phyloP scores from a whole-genome alignment of 2,888 invertebrate species.

The Cartodere bifasciata region DNA sequence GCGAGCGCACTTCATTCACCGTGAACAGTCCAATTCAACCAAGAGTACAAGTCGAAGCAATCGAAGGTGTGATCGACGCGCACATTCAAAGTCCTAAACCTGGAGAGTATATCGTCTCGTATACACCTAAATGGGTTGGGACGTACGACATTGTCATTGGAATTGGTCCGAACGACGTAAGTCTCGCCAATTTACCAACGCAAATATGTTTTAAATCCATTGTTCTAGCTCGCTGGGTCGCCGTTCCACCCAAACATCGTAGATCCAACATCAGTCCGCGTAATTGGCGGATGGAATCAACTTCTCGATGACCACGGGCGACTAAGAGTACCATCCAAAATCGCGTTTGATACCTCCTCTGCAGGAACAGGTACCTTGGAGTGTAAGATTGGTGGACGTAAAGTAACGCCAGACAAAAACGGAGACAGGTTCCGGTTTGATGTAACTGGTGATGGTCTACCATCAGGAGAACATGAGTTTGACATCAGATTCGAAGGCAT shows the following conservation, averaged over 20 bases:
- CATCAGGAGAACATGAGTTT: conserved; percentile 61
- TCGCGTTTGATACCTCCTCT: conserved; percentile 77
- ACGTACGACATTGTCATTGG: conserved; percentile 77
- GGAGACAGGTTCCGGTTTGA: conserved; percentile 36
- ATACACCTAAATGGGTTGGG: conserved; percentile 84
- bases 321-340: conserved; percentile 59
- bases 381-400: conserved; percentile 51
- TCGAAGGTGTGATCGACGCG: conserved; percentile 46
- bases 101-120: conserved; percentile 81
- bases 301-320: conserved; percentile 62
- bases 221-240: conserved; percentile 38
- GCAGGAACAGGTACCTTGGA: conserved; percentile 79
- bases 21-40: conserved; percentile 49
- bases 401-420: conserved; percentile 36
- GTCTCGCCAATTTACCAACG: conserved; percentile 13
- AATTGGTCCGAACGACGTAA: conserved; percentile 33
- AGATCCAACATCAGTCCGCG: conserved; percentile 55
- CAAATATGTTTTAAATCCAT: conserved; percentile 4
- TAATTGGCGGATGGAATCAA: conserved; percentile 82
- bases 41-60: conserved; percentile 45
- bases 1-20: conserved; percentile 58
- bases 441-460: conserved; percentile 42
- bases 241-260: conserved; percentile 55
- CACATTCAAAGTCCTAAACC: conserved; percentile 38
- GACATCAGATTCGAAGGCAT: conserved; percentile 67